These are phyloP conservation scores for Eira barbara DNA, from an alignment of 2,113 vertebrate species.

Conservation along the genomic window DNA sequence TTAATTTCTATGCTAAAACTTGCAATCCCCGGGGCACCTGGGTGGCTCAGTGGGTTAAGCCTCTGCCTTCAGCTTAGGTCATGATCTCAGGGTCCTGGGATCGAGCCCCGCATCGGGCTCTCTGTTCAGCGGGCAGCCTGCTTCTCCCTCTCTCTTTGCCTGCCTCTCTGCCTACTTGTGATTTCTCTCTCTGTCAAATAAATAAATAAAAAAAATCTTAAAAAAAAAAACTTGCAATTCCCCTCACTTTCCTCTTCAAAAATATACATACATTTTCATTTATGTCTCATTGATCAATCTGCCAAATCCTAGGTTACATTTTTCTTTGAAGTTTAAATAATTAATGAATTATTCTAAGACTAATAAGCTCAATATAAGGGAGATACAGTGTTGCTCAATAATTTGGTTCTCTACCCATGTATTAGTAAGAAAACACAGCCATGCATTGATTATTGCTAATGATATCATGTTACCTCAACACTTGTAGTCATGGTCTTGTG, in stretches of 20 bases:
- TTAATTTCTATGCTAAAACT: not conserved
- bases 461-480: slow-evolving; percentile 50
- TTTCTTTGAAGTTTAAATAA: slow-evolving; percentile 60
- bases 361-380: slow-evolving; percentile 56
- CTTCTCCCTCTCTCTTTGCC: too few relatives aligned
- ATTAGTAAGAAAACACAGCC: slow-evolving; percentile 60
- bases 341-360: slow-evolving; percentile 65
- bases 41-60: too few relatives aligned
- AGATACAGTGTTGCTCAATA: slow-evolving; percentile 41
- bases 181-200: too few relatives aligned
- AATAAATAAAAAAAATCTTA: too few relatives aligned
- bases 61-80: too few relatives aligned
- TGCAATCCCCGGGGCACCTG: not conserved
- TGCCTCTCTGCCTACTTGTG: too few relatives aligned
- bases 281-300: slow-evolving; percentile 46
- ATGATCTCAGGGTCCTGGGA: too few relatives aligned
- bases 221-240: not conserved
- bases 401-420: slow-evolving; percentile 65
- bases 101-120: too few relatives aligned
- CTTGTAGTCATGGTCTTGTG: slow-evolving; percentile 41
- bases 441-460: slow-evolving; percentile 67
- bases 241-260: slow-evolving; percentile 4
- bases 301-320: slow-evolving; percentile 57
- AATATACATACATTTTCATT: not conserved
- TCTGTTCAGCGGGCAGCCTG: too few relatives aligned